Percentiles rank a stretch among this genome's conserved stretches.
phyloP scores from a whole-genome alignment of 2,113 vertebrate genomes.

The Oplegnathus fasciatus region DNA sequence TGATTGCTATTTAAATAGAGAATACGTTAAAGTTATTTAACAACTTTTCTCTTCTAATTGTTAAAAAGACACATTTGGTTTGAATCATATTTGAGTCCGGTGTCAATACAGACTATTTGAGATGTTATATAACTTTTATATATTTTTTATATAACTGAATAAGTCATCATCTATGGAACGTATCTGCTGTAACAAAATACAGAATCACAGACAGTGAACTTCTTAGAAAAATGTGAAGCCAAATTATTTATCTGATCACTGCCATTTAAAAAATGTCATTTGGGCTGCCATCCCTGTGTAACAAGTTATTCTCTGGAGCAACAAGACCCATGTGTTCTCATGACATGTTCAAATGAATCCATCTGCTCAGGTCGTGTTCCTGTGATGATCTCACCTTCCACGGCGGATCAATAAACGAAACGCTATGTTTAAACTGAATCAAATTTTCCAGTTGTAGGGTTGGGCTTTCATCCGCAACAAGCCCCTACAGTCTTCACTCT shows the following conservation, averaged over 20 bases:
- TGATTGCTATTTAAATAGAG: conserved; percentile 24
- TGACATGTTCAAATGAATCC: conserved; percentile 82
- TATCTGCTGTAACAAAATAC: conserved; percentile 16
- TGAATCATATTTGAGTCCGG: background rate
- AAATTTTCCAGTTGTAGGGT: conserved; percentile 87
- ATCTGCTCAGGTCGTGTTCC: conserved; percentile 82
- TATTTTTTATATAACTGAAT: conserved; percentile 1
- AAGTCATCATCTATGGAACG: background rate
- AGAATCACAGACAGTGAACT: conserved; percentile 26
- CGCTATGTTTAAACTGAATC: conserved; percentile 87
- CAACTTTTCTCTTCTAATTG: background rate
- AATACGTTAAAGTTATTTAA: background rate
- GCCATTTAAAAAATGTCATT: conserved; percentile 61
- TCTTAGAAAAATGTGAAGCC: conserved; percentile 12
- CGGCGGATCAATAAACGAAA: conserved; percentile 86
- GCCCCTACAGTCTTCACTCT: conserved; percentile 75
- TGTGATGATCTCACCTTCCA: conserved; percentile 76
- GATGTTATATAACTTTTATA: background rate
- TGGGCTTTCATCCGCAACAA: conserved; percentile 80
- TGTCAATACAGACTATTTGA: background rate
- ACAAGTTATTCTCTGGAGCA: conserved; percentile 73
- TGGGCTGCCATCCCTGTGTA: conserved; percentile 53
- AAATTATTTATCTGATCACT: conserved; percentile 43
- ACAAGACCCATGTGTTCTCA: conserved; percentile 80
- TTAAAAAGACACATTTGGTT: conserved; percentile 6